A percentile compares a stretch with the other conserved stretches of the same genome.
Conservation (phyloP, 1,140 invertebrate genomes). For the Leptoteleia sp. region DNA sequence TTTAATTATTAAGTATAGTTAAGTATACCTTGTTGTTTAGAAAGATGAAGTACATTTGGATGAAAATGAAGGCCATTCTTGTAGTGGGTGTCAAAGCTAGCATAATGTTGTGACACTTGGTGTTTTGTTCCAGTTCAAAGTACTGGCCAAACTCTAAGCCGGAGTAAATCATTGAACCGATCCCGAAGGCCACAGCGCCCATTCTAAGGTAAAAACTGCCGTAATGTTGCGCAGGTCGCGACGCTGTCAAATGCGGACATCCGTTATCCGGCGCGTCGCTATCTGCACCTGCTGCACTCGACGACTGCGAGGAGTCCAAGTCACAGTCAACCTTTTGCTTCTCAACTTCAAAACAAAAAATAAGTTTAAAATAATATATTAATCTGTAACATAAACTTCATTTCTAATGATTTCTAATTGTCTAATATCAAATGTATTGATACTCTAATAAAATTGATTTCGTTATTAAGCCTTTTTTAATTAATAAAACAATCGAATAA, state of each 20-base stretch:
- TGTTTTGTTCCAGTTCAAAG: constrained; percentile 92
- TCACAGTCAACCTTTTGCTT: constrained; percentile 78
- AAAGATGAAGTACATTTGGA: constrained; percentile 98
- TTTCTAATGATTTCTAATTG: not conserved
- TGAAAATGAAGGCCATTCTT: constrained; percentile 95
- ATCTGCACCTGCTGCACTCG: constrained; percentile 77
- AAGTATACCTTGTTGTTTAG: constrained; percentile 92
- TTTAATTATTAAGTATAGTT: no score
- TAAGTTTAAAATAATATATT: no score
- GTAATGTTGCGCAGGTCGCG: constrained; percentile 86
- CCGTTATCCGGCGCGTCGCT: constrained; percentile 77
- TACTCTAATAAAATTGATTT: no score
- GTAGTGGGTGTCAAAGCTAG: constrained; percentile 92
- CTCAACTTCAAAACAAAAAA: constrained; percentile 60
- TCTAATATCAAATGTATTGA: no score
- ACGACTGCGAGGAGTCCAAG: constrained; percentile 81
- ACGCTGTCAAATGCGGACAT: constrained; percentile 67
- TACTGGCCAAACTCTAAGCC: constrained; percentile 96
- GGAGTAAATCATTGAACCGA: constrained; percentile 97
- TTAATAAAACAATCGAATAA: no score
- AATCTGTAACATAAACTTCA: no score
- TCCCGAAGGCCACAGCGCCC: constrained; percentile 96
- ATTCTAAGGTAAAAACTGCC: constrained; percentile 96
- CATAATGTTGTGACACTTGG: constrained; percentile 93
- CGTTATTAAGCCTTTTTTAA: no score